phyloP scores from a whole-genome alignment of 2,113 vertebrate species.

The Galemys pyrenaicus region DNA sequence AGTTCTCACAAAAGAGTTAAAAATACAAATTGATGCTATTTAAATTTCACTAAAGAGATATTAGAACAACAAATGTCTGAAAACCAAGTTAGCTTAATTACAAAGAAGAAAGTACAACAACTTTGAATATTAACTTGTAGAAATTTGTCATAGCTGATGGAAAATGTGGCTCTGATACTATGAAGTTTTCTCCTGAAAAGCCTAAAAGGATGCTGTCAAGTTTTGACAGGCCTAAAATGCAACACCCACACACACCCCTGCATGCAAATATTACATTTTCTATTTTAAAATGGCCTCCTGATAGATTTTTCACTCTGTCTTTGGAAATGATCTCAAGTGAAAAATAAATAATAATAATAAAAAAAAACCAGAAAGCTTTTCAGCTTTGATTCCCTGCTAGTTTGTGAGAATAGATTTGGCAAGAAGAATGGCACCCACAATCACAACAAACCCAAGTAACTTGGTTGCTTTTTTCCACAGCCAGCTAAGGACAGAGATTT shows the following conservation, averaged over 20 bases:
- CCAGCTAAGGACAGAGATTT: not conserved
- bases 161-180: conserved; percentile 37
- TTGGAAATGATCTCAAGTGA: conserved; percentile 54
- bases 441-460: not conserved
- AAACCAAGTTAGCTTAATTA: conserved; percentile 48
- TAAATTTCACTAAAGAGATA: not conserved
- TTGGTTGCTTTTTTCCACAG: not conserved
- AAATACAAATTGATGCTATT: not conserved
- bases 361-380: conserved; percentile 45
- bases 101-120: conserved; percentile 16
- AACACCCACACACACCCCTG: conserved; percentile 37
- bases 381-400: conserved; percentile 14
- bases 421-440: not conserved
- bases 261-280: conserved; percentile 33
- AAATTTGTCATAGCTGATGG: not conserved
- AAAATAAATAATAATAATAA: conserved; percentile 51
- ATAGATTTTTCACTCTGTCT: conserved; percentile 54
- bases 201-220: conserved; percentile 46
- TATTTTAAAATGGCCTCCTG: conserved; percentile 52
- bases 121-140: conserved; percentile 33
- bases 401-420: conserved; percentile 40
- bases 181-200: conserved; percentile 55
- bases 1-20: not conserved
- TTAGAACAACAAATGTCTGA: conserved; percentile 1
- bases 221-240: conserved; percentile 58